Evolutionary conservation across 2,797 vertebrate species (phyloP), one percentile per base, ranked within the genome.

Genomic region (Diplodus puntazzo): DNA sequence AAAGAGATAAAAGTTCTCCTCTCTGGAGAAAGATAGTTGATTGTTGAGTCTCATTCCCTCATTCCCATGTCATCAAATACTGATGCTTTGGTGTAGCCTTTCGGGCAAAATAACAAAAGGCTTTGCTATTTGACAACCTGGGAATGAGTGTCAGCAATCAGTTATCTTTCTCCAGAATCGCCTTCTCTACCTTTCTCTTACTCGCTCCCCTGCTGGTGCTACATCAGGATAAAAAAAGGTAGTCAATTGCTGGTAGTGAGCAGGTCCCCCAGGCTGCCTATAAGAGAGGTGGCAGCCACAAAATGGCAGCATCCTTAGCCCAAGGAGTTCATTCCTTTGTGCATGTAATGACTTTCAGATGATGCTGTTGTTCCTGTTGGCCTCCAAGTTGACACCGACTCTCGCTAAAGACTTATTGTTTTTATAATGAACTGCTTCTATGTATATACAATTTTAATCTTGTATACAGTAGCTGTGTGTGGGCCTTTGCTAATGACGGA

Each of bases 391-490:
- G 42, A 46, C 45, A 17, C 5, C 14, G 14, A 61, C 64, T 27
- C 13, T 20, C 3, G 7, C 25, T 17, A 45, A 27, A 50, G 55
- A 14, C 55, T 34, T 57, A 65, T 53, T 77, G 64, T 77, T 80
- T 49, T 70, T 65, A 54, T 20, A 49, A 76, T 61, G 60, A 76
- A 53, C 68, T 49, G 60, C 27, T 53, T 66, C 67, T 74, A 42
- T 81, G 46, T 57, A 21, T 30, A 66, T 49, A 58, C 21, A 60
- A 23, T 75, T 50, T 61, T 45, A 73, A 39, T 66, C 57, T 39
- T 72, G 27, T 79, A 49, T 18, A 76, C 42, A 71, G 4, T 42
- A 48, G 58, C 77, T 83, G 67, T 80, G 69, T 77, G 71, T 78
- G 63, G 65, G 63, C 49, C 65, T 43, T 59, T 60, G 50, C 69